Evolutionary conservation across 2,888 invertebrate species (phyloP), one percentile per base, ranked within the genome.

Genomic region (Ceratothoa steindachneri): DNA sequence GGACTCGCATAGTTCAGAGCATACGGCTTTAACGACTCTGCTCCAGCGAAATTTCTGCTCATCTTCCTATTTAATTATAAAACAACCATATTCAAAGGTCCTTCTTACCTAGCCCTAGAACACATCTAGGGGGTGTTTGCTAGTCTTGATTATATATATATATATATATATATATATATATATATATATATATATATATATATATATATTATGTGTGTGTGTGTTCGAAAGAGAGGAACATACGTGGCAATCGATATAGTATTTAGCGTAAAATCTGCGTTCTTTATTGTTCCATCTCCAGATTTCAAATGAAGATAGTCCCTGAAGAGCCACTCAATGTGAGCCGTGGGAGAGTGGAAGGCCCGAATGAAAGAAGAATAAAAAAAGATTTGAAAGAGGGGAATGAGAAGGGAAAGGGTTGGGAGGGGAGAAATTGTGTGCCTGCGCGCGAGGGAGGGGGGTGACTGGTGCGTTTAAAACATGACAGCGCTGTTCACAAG

Each of bases 271-370:
- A 74, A 74, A 74, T 71, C 71, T 67, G 67, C 74, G 74, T 68
- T 67, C 41, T 29, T 69, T 19, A 74, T 74, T 74, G 74, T 74
- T 74, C 74, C 71, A 64, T 30, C 71, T 71, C 64, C 31, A 71
- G 74, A 67, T 74, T 74, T 74, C 71, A 74, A 74, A 74, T 74
- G 74, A 74, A 74, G 74, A 74, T 74, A 74, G 27, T 71, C 71
- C 71, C 71, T 74, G 67, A 64, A 74, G 74, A 52, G 74, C 74
- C 71, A 74, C 74, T 74, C 74, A 71, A 71, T 60, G 60, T 24
- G 60, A 60, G 60, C 60, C 60, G 12, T 24, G 60, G 12, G 22
- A 24, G 60, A 60, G 12, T 24, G 27, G 27, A 60, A 60, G 22
- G 12, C 24, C 27, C 7, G 60, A 60, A 60, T 30, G 22, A 41